phyloP scores from a whole-genome alignment of 1,140 invertebrate species.

The Bombus cullumanus region DNA sequence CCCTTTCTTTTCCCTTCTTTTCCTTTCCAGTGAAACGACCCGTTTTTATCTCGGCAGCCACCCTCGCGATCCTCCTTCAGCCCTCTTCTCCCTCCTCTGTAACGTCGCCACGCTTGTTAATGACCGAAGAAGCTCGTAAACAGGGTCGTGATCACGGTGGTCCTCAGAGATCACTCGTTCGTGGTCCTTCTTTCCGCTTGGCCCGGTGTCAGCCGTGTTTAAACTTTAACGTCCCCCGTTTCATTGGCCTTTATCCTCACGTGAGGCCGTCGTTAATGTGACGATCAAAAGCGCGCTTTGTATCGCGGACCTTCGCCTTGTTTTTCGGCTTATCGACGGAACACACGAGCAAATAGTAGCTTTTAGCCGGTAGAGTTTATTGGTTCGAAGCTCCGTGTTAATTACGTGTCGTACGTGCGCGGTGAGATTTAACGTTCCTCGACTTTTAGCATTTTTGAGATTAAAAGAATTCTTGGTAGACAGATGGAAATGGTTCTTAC shows the following conservation, averaged over 20 bases:
- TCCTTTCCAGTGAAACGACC: slow-evolving; percentile 18
- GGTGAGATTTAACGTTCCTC: not conserved
- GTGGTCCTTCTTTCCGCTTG: not conserved
- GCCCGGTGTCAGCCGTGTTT: slow-evolving; percentile 23
- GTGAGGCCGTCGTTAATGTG: slow-evolving; percentile 49
- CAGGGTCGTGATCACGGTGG: slow-evolving; percentile 60
- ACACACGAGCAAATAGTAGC: not conserved
- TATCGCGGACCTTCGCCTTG: not conserved
- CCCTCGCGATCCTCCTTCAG: slow-evolving; percentile 38
- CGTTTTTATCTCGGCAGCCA: slow-evolving; percentile 53
- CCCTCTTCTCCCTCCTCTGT: not conserved
- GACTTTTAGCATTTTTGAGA: no score
- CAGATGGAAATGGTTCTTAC: not conserved
- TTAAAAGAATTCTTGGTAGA: not conserved
- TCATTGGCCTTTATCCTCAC: slow-evolving; percentile 65
- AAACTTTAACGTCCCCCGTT: slow-evolving; percentile 52
- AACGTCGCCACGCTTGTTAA: slow-evolving; percentile 40
- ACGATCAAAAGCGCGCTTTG: slow-evolving; percentile 27
- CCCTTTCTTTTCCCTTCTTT: not conserved
- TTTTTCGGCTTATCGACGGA: slow-evolving; percentile 30
- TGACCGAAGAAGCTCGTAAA: slow-evolving; percentile 66
- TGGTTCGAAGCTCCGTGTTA: not conserved
- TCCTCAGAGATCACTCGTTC: slow-evolving; percentile 51
- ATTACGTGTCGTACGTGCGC: not conserved
- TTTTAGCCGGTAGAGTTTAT: no score